Evolutionary conservation across 2,113 vertebrate genomes (phyloP).

Genomic region (Microcebus griseorufus): DNA sequence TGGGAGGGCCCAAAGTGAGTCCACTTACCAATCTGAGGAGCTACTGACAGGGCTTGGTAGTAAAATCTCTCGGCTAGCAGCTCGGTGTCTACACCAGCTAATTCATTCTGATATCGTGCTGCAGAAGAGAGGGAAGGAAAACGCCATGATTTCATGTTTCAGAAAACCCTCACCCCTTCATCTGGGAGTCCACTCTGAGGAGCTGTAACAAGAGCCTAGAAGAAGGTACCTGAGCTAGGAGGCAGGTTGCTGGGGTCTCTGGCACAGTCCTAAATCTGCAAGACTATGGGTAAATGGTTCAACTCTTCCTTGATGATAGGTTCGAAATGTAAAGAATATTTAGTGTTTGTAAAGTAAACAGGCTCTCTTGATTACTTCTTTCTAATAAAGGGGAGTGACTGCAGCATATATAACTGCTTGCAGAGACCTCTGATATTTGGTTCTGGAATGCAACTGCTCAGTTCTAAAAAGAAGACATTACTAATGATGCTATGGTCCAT

Average conservation of each 20-base stretch:
- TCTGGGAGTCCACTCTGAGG: background rate
- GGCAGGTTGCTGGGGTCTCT: background rate
- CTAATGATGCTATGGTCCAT: background rate
- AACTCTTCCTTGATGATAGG: background rate
- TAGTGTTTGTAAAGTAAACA: background rate
- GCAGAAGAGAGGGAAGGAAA: background rate
- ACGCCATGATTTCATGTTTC: background rate
- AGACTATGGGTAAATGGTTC: background rate
- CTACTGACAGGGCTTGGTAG: constrained; percentile 96
- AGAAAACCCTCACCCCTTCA: background rate
- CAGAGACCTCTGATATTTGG: background rate
- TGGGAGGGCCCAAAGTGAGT: background rate
- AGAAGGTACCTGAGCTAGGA: constrained; percentile 3
- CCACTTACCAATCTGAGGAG: constrained; percentile 94
- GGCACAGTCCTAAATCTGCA: background rate
- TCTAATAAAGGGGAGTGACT: background rate
- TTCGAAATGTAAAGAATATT: background rate
- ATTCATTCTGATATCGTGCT: constrained; percentile 98
- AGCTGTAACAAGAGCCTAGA: background rate
- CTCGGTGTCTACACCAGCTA: constrained; percentile 96
- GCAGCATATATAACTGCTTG: background rate
- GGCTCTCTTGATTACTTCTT: background rate
- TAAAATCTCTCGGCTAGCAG: constrained; percentile 96
- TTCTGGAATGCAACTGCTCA: background rate
- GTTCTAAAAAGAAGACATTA: background rate